Base-by-base conservation (phyloP, 2,888 invertebrate species). In the Drosophila testacea region DNA sequence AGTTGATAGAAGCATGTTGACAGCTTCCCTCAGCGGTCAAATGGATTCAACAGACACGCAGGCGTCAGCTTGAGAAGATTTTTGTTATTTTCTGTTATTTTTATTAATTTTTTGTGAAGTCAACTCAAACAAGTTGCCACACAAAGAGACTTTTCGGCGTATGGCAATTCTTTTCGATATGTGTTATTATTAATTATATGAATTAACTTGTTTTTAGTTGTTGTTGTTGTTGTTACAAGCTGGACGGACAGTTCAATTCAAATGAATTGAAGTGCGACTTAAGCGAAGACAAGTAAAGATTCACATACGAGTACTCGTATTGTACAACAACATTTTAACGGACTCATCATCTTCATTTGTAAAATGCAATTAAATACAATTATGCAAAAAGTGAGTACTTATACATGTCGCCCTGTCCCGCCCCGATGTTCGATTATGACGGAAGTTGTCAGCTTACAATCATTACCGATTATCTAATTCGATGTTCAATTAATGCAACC, bases 151-250 rank as follows among this genome's bases (percentile, higher is more conserved):
- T 63, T 73, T 81, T 69, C 64, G 77, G 71, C 81, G 54, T 61
- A 68, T 75, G 82, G 54, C 69, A 50, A 59, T 52, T 70, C 48
- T 70, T 74, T 59, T 75, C 85, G 84, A 75, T 72, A 74, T 70
- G 44, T 65, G 56, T 73, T 76, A 72, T 81, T 78, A 81, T 83
- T 89, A 89, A 89, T 89, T 81, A 69, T 84, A 69, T 73, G 52
- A 78, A 88, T 79, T 71, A 73, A 70, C 84, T 73, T 81, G 83
- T 84, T 74, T 65, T 73, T 46, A 36, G 36, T 27, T 55, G 22
- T 59, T 76, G 7, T 41, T 38, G 41, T 39, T 51, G 38, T 28
- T 51, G 27, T 59, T 76, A 79, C 56, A 69, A 22, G 54, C 54
- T 60, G 54, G 70, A 46, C 76, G 59, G 36, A 76, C 42, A 55